Conservation (phyloP, 2,113 vertebrate species). For the Irena cyanogastra region DNA sequence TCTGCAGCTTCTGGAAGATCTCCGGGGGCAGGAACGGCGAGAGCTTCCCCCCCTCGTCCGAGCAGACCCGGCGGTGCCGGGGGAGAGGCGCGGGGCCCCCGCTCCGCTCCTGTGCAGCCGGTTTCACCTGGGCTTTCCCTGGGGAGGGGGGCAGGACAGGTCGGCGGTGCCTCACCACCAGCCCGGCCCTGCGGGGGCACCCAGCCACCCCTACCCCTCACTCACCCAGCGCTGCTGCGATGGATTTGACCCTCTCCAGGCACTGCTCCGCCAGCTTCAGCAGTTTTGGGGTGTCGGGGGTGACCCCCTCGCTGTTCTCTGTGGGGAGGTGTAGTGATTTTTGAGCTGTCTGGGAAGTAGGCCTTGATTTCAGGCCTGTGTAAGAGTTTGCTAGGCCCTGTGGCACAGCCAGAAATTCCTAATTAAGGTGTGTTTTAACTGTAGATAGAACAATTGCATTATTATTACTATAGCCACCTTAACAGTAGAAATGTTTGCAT, state of each 20-base stretch:
- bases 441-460: too few relatives aligned
- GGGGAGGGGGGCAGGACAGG: not conserved
- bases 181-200: not conserved
- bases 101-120: not conserved
- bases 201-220: fast-evolving
- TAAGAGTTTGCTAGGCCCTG: too few relatives aligned
- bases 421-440: too few relatives aligned
- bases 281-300: conserved; percentile 84
- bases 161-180: not conserved
- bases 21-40: conserved; percentile 85
- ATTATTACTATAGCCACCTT: too few relatives aligned
- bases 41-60: conserved; percentile 76
- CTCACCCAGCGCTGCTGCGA: conserved; percentile 73
- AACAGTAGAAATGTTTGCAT: too few relatives aligned
- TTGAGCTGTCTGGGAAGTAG: too few relatives aligned
- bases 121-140: conserved; percentile 57
- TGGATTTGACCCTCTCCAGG: conserved; percentile 88
- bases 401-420: too few relatives aligned
- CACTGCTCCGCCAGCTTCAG: conserved; percentile 90
- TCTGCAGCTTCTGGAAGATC: conserved; percentile 88
- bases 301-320: conserved; percentile 68
- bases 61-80: conserved; percentile 74
- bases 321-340: too few relatives aligned
- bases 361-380: too few relatives aligned
- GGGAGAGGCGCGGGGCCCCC: not conserved